phyloP scores from a whole-genome alignment of 1,140 invertebrate genomes.

The Centruroides sculpturatus region DNA sequence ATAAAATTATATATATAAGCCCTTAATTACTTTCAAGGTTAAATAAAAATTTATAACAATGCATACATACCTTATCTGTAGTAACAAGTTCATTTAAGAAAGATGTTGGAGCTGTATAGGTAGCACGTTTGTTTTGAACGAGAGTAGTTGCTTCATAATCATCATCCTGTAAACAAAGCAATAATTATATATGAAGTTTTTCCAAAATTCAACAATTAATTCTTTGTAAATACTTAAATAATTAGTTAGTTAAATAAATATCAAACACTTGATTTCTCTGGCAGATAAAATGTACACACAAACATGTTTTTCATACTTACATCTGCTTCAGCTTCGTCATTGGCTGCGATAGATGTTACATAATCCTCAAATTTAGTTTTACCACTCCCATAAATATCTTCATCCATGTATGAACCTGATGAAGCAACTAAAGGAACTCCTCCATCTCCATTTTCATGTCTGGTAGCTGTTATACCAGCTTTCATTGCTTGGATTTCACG shows the following conservation, averaged over 20 bases:
- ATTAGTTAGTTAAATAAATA: too few relatives aligned
- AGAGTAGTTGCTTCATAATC: constrained; percentile 54
- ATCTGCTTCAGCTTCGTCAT: constrained; percentile 60
- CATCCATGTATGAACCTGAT: constrained; percentile 51
- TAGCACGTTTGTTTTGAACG: constrained; percentile 45
- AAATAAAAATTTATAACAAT: neutral
- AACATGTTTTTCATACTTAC: constrained; percentile 30
- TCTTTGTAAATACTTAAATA: too few relatives aligned
- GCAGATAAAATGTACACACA: too few relatives aligned
- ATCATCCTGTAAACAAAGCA: constrained; percentile 50
- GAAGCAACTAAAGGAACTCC: constrained; percentile 11
- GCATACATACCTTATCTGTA: constrained; percentile 41
- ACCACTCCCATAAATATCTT: constrained; percentile 70
- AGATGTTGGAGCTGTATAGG: constrained; percentile 71
- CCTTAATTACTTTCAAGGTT: too few relatives aligned
- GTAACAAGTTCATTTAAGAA: constrained; percentile 78
- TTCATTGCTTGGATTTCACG: constrained; percentile 76
- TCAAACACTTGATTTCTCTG: too few relatives aligned
- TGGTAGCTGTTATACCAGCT: constrained; percentile 37
- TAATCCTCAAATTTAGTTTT: constrained; percentile 83
- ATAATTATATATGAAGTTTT: too few relatives aligned
- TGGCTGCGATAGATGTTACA: constrained; percentile 87
- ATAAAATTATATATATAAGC: too few relatives aligned
- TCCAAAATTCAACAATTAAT: too few relatives aligned
- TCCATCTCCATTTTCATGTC: constrained; percentile 32